These are phyloP conservation scores for Rhyacophila evoluta DNA, from an alignment of 2,888 invertebrate genomes.

Conservation along the genomic window DNA sequence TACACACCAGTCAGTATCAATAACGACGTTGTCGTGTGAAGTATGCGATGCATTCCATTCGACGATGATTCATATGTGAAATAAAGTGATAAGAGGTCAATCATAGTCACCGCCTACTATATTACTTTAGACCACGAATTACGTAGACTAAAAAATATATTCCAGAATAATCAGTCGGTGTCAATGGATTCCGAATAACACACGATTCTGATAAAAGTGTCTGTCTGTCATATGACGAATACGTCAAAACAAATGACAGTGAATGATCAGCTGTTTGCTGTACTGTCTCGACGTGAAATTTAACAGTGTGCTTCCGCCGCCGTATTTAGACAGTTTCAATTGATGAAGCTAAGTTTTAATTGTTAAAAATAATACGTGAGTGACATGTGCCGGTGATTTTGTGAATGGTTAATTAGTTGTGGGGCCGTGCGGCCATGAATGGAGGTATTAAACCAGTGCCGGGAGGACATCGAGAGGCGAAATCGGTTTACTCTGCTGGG, in stretches of 20 bases:
- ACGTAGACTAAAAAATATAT: neutral
- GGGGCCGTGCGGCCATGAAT: conserved; percentile 6
- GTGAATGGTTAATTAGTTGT: neutral
- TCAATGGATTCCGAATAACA: neutral
- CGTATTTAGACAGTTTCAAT: neutral
- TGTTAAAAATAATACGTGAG: neutral
- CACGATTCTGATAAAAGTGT: neutral
- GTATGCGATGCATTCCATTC: neutral
- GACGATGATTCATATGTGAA: neutral
- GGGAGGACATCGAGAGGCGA: conserved; percentile 8
- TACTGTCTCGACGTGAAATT: neutral
- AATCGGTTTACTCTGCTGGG: neutral
- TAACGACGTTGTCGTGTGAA: neutral
- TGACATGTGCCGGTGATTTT: neutral
- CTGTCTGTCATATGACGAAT: neutral
- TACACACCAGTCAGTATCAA: neutral
- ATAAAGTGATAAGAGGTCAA: conserved; percentile 1
- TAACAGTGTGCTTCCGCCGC: neutral
- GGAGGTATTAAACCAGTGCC: neutral
- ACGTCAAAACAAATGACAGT: neutral
- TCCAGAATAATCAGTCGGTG: neutral
- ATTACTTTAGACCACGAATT: neutral
- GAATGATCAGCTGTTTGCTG: neutral
- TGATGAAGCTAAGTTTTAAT: neutral
- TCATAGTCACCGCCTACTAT: neutral